Evolutionary conservation across 2,113 vertebrate genomes (phyloP), one percentile per base, ranked within the genome.

Genomic region (Cavia aperea): DNA sequence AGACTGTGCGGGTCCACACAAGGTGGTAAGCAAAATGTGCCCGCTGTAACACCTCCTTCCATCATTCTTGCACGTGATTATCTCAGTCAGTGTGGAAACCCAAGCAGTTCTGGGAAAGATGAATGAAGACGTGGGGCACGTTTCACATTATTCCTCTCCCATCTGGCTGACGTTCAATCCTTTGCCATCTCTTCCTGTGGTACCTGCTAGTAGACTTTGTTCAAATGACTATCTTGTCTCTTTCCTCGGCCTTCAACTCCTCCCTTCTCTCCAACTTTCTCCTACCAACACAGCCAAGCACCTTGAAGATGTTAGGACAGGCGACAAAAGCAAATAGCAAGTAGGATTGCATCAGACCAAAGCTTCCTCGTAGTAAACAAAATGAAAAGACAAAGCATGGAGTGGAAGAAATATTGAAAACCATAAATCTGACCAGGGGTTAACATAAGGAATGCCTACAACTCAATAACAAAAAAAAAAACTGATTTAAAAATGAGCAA

Each of bases 1-100:
- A 1, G 63, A 39, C 8, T 23, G 23, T 15, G 29, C 2, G 15
- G 21, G 36, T 23, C 58, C n/a, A n/a, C 46, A 2, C 1, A 18
- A 58, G 31, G 62, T 58, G 23, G 68, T n/a, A 51, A 56, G 13
- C 4, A 5, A 2, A n/a, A 15, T 29, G 12, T 4, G 4, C 68
- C 33, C 15, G 2, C 68, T 73, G 26, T 31, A 15, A 4, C 62
- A 7, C 73, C 75, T 60, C 36, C 60, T 81, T n/a, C 46, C 49
- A 2, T 60, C n/a, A 26, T 75, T 70, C 68, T 77, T 49, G 43
- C 5, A 29, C 0, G 15, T 9, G 6, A 15, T 21, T 13, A 39
- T 63, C 79, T 56, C 26, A 43, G 23, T 43, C 58, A 51, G 26
- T 16, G 1, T 51, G 72, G 60, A 29, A 86, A 13, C 13, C 7